Evolutionary conservation across 2,888 invertebrate genomes (phyloP).

Genomic region (Lasioglossum pauxillum): DNA sequence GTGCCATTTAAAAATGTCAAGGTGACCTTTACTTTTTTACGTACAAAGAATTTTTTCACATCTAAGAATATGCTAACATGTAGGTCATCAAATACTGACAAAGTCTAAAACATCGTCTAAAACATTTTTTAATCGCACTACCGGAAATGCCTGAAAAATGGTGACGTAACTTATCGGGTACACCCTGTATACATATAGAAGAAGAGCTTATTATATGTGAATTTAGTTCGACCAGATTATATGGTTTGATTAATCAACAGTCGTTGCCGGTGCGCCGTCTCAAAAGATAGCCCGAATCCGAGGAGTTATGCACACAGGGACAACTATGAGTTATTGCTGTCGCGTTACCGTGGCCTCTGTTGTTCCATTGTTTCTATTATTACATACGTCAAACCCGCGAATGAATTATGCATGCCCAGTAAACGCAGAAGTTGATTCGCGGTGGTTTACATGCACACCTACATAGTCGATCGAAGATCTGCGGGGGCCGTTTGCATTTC

Average conservation of each 20-base stretch:
- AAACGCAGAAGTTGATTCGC: conserved; percentile 60
- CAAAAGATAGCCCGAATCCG: conserved; percentile 53
- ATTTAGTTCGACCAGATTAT: conserved; percentile 56
- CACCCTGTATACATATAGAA: neutral
- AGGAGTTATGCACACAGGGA: conserved; percentile 52
- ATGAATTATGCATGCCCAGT: conserved; percentile 55
- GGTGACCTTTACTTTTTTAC: no score
- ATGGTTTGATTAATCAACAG: conserved; percentile 60
- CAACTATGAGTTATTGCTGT: conserved; percentile 61
- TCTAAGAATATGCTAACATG: no score
- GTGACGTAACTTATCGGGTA: no score
- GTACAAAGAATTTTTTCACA: no score
- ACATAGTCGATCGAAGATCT: conserved; percentile 33
- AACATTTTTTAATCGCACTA: no score
- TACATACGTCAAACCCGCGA: conserved; percentile 57
- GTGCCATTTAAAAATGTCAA: no score
- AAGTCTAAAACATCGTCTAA: no score
- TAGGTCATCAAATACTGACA: no score
- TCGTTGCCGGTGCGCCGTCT: conserved; percentile 38
- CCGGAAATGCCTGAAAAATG: no score
- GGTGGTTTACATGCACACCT: conserved; percentile 25
- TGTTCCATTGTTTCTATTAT: conserved; percentile 67
- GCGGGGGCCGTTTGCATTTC: neutral
- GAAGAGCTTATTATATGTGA: conserved; percentile 41
- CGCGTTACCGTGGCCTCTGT: conserved; percentile 59